phyloP scores from a whole-genome alignment of 2,888 invertebrate species.

The Tetragnatha montana region DNA sequence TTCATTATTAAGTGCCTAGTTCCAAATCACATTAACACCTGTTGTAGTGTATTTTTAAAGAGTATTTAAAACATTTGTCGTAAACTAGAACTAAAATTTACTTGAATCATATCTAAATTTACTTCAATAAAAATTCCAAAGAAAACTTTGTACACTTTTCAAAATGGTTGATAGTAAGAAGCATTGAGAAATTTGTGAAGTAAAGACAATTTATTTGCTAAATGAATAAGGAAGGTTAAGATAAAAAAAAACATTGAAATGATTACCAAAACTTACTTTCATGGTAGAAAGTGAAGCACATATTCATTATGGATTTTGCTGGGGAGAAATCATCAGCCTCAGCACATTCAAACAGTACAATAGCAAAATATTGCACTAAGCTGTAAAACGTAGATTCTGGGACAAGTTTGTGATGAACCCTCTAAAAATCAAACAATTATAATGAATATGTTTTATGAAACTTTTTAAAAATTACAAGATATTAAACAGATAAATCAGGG shows the following conservation, averaged over 20 bases:
- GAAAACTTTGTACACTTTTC: neutral
- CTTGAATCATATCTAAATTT: neutral
- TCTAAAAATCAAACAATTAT: constrained; percentile 77
- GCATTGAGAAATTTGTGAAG: neutral
- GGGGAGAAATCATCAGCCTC: constrained; percentile 84
- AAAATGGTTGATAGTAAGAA: neutral
- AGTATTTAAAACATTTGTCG: too few relatives aligned
- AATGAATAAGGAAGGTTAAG: neutral
- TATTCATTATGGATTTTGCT: constrained; percentile 85
- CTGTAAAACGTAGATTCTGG: constrained; percentile 83
- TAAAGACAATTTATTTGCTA: neutral
- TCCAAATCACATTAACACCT: too few relatives aligned
- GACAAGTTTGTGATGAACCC: constrained; percentile 81
- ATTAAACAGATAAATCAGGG: neutral
- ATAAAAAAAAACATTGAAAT: too few relatives aligned
- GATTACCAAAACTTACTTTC: constrained; percentile 79
- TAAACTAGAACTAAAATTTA: too few relatives aligned
- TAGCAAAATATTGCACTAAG: constrained; percentile 83
- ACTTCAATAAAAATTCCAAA: neutral
- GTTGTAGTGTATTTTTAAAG: too few relatives aligned
- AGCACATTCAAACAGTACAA: constrained; percentile 83
- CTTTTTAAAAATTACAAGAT: neutral
- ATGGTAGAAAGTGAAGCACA: constrained; percentile 85
- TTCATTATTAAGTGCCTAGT: too few relatives aligned
- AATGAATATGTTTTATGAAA: neutral